Evolutionary conservation across 1,140 invertebrate genomes (phyloP).

Genomic region (Ganaspis sp.): DNA sequence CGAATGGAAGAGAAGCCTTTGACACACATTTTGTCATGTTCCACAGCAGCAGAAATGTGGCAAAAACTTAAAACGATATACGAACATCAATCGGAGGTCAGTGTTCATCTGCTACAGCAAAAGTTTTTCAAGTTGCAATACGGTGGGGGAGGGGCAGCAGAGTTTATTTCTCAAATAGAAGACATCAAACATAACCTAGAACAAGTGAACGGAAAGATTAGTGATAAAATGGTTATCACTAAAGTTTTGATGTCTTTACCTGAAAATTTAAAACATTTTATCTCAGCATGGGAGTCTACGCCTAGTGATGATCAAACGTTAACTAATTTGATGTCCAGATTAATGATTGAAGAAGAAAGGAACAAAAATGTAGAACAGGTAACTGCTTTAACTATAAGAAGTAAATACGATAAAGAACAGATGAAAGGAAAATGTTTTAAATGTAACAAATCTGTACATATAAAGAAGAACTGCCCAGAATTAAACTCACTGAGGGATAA

Average conservation of each 20-base stretch:
- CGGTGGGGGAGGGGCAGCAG: slow-evolving; percentile 45
- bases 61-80: slow-evolving; percentile 59
- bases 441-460: slow-evolving; percentile 42
- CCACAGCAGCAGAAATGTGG: slow-evolving; percentile 59
- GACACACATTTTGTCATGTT: slow-evolving; percentile 64
- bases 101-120: slow-evolving; percentile 63
- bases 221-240: slow-evolving; percentile 60
- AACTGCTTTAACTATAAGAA: slow-evolving; percentile 28
- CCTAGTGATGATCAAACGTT: slow-evolving; percentile 48
- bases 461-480: slow-evolving; percentile 37
- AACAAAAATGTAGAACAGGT: background rate
- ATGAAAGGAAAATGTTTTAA: slow-evolving; percentile 42
- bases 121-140: slow-evolving; percentile 55
- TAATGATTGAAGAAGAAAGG: slow-evolving; percentile 53
- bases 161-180: slow-evolving; percentile 55
- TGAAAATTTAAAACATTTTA: slow-evolving; percentile 58
- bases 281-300: slow-evolving; percentile 66
- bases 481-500: slow-evolving; percentile 7
- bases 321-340: slow-evolving; percentile 56
- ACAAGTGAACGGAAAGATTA: slow-evolving; percentile 54
- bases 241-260: slow-evolving; percentile 64
- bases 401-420: background rate
- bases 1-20: slow-evolving; percentile 40
- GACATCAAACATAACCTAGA: slow-evolving; percentile 58
- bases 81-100: slow-evolving; percentile 66